Base-by-base conservation (phyloP, 2,113 vertebrate species). In the Gorsachius goisagi region DNA sequence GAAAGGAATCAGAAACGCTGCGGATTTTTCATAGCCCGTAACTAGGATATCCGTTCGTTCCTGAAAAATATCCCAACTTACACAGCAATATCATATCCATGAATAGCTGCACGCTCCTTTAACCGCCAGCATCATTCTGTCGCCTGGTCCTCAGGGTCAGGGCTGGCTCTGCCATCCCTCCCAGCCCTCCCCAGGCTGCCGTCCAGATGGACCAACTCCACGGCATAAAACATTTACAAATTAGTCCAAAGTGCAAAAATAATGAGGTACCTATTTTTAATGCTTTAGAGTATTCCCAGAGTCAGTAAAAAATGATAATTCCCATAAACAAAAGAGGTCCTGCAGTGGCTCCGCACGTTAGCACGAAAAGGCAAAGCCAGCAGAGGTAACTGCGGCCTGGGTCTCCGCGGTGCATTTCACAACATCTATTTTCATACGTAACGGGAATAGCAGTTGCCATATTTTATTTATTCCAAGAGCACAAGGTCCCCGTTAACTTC, bases 21-120 rank as follows among this genome's bases (percentile, higher is more conserved):
- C 0, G 0, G 81, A 52, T 52, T 85, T 78, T 79, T 66, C 59
- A 21, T 18, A 59, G 52, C 58, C 19, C 39, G 52, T 28, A 39
- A 50, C 58, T 58, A 63, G 73, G 41, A 75, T 62, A 62, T 49
- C 76, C 2, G 0, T 56, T 56, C 12, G 15, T 37, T 87, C 56
- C 84, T n/a, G 27, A 71, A 52, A 88, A 87, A 60, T 19, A 47
- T 69, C 95, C 58, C 77, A 49, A 77, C 47, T 87, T 75, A 56
- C 94, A 86, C 41, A 52, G 80, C 94, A 85, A 35, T 87, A 27
- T 24, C 89, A 95, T 55, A 93, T 74, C 68, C 89, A 83, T 94
- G 91, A 89, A 85, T 85, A 69, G 88, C 95, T 82, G 89, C 55
- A 60, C 33, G 74, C 94, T 95, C 66, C 30, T 79, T 50, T 24